Base-by-base conservation (phyloP, 2,888 invertebrate genomes). In the Auanema sp. region DNA sequence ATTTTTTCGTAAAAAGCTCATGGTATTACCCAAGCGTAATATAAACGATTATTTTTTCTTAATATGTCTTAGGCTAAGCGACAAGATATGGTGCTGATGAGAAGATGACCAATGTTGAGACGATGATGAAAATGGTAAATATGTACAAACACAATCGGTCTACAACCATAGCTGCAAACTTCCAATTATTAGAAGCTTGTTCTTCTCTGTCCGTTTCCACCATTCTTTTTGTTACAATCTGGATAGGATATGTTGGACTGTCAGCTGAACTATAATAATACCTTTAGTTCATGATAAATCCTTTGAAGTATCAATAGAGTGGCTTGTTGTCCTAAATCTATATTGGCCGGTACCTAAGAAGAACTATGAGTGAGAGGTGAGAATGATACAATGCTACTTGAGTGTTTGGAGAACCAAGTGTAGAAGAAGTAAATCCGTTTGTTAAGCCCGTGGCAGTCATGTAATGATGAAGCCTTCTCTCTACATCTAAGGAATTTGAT, bases 81-180 rank as follows among this genome's bases (percentile, higher is more conserved):
- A 78, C 75, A 24, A 84, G 65, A 64, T 83, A 82, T 10, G 83
- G 83, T 10, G 84, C 83, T n/a, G 80, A 78, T 67, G 79, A 72
- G 65, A 83, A 74, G n/a, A 83, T 83, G 24, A 79, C 80, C 57
- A 75, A 64, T 10, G 79, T 79, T 0, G 81, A 77, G 24, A 69
- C 79, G 23, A 83, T 64, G 55, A 84, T 76, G 64, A 84, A 79
- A 16, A 82, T 61, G 11, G 81, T 79, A 70, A 83, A 83, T 25
- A 83, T 65, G 68, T 79, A 83, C 16, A 83, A 70, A 50, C 83
- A 83, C 10, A 84, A 66, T 12, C 84, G 72, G 53, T 83, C 83
- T 25, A 83, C 81, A 3, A 83, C 78, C 76, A 77, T 78, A 0
- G 76, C 77, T 1, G 78, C 78, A 54, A 77, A 79, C 60, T 83